Base-by-base conservation (phyloP, 2,888 invertebrate genomes). In the Celastrina argiolus region DNA sequence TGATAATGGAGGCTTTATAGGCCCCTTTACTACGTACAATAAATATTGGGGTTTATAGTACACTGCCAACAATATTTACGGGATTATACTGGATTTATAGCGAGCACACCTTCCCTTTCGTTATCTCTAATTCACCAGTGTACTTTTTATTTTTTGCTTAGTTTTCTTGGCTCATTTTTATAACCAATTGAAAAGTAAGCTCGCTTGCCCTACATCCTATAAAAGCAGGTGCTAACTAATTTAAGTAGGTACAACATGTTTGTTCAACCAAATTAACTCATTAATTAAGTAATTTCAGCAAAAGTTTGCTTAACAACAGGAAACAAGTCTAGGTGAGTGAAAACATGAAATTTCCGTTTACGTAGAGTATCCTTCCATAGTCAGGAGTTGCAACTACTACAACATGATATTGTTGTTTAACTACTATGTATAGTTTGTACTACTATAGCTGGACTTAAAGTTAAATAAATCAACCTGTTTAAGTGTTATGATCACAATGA, bases 1-100 rank as follows among this genome's bases (percentile, higher is more conserved):
- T 58, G 58, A 65, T 65, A 65, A 65, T 65, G 65, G 65, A 56
- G 58, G 28, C 41, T 65, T 65, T 65, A 58, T 58, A 59, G 65
- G 16, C 58, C 39, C 39, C 41, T 65, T 65, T 65, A 65, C 56
- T 39, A 59, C 59, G 59, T 59, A 59, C 34, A 36, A 59, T 59
- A 59, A 59, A 59, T 59, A 59, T 59, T 59, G 59, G 59, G 59
- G 59, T 59, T 36, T 59, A 59, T 59, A 36, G 59, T 59, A 59
- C 59, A 34, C 59, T 59, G 59, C 59, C 59, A 34, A 59, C 59
- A 59, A 59, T 59, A 59, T 59, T 59, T 34, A 34, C 34, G 18
- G 59, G 59, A 59, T 59, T 59, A 36, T 59, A 34, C 5, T 10
- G 18, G 34, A 34, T 36, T 59, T 59, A 59, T 36, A 34, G 59